phyloP scores from a whole-genome alignment of 2,113 vertebrate species.

The Amazona vittata region DNA sequence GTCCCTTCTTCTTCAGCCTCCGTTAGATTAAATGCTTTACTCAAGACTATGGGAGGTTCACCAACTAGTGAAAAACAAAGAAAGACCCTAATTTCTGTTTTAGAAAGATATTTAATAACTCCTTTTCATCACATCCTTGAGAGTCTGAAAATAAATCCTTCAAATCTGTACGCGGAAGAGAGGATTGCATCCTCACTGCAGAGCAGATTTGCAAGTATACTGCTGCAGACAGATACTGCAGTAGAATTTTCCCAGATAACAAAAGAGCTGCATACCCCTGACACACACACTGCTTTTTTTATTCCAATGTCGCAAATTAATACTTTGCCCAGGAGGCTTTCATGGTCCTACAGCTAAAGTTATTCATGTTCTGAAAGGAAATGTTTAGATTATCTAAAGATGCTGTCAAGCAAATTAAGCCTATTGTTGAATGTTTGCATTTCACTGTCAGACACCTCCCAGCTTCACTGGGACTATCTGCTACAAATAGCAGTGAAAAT shows the following conservation, averaged over 20 bases:
- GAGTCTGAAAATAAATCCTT: neutral
- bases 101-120: neutral
- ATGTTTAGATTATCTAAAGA: conserved; percentile 44
- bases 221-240: conserved; percentile 38
- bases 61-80: neutral
- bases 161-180: conserved; percentile 5
- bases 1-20: neutral
- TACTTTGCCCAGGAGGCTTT: conserved; percentile 38
- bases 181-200: conserved; percentile 22
- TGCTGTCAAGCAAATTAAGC: conserved; percentile 17
- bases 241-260: conserved; percentile 52
- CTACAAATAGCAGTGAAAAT: neutral
- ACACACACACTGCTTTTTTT: neutral
- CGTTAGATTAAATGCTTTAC: neutral
- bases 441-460: neutral
- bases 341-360: neutral
- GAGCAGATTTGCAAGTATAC: conserved; percentile 31
- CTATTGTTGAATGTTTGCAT: conserved; percentile 16
- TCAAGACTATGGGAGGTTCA: neutral
- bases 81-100: neutral
- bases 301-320: conserved; percentile 42
- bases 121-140: neutral
- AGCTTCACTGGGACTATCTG: neutral
- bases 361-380: conserved; percentile 40
- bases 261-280: conserved; percentile 24